Base-by-base conservation (phyloP, 2,888 invertebrate genomes). In the Hydrotaea diabolus region DNA sequence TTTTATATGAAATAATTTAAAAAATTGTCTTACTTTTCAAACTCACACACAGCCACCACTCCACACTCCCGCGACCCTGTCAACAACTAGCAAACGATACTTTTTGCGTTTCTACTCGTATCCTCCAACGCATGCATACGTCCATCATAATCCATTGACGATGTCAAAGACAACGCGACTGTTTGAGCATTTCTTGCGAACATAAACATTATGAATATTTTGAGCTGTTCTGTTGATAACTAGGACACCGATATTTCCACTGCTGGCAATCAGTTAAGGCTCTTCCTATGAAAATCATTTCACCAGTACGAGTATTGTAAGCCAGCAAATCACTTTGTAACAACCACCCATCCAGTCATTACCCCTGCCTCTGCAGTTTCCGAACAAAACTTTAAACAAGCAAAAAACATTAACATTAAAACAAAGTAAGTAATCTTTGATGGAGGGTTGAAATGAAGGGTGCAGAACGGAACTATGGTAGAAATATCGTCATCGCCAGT, bases 1-100 rank as follows among this genome's bases (percentile, higher is more conserved):
- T 88, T 88, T 88, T 77, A 59, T 79, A 82, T 17, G 77, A 85
- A 87, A 79, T 85, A 87, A 86, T 84, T 85, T 73, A 77, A 81
- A 77, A 76, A 74, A 75, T 55, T 80, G 39, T 72, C 53, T 66
- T 46, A 53, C 49, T 57, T 73, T 64, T 15, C 19, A 15, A 21
- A 21, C 9, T 39, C 64, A 23, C 2, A 43, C 15, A 26, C 59
- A 46, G 59, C 39, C 71, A 71, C 26, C 5, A 3, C 8, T 15
- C 17, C 31, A 46, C 77, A 39, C 9, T 13, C 39, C 9, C 39
- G 36, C 36, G 36, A n/a, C 31, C 31, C 31, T 31, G 31, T 2
- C 13, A 9, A 39, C 39, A 3, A 39, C 39, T 11, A 1, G 1
- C 13, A 11, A 1, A 13, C 9, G 8, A 13, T 13, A 39, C n/a